phyloP scores from a whole-genome alignment of 2,113 vertebrate species.

The Otus sunia region DNA sequence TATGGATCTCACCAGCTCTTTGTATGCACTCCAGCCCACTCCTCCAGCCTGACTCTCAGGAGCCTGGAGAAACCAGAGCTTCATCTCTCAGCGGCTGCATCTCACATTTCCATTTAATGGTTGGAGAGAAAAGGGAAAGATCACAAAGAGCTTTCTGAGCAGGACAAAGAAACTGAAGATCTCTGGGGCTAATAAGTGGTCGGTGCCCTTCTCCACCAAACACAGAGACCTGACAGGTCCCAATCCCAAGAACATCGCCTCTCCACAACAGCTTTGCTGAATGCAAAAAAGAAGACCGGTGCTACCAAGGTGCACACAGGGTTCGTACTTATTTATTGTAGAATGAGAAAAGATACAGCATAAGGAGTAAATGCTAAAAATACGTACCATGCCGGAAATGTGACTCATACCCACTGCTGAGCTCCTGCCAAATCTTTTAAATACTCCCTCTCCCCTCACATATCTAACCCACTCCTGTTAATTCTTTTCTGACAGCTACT shows the following conservation, averaged over 20 bases:
- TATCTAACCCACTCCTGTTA: not conserved
- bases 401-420: not conserved
- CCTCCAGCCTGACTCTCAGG: not conserved
- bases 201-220: not conserved
- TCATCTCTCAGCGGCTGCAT: not conserved
- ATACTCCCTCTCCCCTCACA: not conserved
- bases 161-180: not conserved
- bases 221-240: not conserved
- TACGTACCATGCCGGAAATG: accelerated
- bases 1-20: not conserved
- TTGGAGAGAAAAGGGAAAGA: not conserved
- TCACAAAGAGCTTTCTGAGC: not conserved
- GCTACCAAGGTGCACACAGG: accelerated
- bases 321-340: accelerated
- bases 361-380: not conserved
- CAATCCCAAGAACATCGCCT: not conserved
- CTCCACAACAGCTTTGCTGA: not conserved
- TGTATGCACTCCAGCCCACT: not conserved
- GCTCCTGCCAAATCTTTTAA: not conserved
- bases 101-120: not conserved
- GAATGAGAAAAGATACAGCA: not conserved
- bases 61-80: not conserved
- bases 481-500: not conserved
- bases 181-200: not conserved
- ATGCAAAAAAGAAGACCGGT: not conserved